Evolutionary conservation across 2,797 vertebrate genomes (phyloP).

Genomic region (Bucorvus abyssinicus): DNA sequence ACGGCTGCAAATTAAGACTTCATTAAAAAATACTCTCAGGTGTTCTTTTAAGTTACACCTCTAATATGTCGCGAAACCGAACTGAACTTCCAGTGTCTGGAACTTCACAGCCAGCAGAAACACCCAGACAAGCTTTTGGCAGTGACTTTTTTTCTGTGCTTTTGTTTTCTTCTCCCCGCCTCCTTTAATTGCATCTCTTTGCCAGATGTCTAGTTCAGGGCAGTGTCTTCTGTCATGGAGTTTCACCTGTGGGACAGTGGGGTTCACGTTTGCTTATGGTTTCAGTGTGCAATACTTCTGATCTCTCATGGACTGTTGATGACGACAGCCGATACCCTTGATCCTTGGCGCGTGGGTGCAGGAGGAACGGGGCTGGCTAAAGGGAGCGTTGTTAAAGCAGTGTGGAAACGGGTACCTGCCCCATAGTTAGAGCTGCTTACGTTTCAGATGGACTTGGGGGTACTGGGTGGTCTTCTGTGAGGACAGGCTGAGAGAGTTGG

Average conservation of each 20-base stretch:
- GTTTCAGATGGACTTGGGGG: neutral
- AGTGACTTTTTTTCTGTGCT: neutral
- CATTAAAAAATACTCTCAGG: neutral
- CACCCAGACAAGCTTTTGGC: neutral
- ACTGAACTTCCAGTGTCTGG: neutral
- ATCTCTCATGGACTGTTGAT: neutral
- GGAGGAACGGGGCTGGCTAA: neutral
- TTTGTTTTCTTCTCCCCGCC: neutral
- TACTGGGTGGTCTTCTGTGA: neutral
- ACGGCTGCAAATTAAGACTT: neutral
- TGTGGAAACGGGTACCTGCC: neutral
- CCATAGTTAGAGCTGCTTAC: neutral
- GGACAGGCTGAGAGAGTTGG: neutral
- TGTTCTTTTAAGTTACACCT: neutral
- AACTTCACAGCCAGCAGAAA: neutral
- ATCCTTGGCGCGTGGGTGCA: neutral
- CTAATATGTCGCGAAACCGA: neutral
- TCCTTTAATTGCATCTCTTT: neutral
- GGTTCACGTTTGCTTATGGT: neutral
- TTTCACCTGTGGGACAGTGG: neutral
- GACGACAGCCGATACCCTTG: neutral
- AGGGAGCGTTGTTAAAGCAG: neutral
- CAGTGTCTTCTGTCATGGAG: accelerated
- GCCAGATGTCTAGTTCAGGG: neutral
- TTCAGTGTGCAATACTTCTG: neutral